Base-by-base conservation (phyloP, 37 sponge, comb jelly and placozoan species). In the Chondrosia reniformis region DNA sequence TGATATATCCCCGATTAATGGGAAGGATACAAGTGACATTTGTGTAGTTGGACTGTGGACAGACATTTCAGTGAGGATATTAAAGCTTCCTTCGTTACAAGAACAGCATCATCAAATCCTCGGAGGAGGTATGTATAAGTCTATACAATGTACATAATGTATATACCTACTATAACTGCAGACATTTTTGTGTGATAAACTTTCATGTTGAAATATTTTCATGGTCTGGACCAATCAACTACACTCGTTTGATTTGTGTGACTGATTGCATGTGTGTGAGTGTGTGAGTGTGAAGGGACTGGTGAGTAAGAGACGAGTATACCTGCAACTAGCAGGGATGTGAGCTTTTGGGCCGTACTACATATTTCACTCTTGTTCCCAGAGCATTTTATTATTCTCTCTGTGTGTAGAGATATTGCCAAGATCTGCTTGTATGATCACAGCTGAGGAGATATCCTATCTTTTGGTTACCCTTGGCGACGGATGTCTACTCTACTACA, bases 31-130 rank as follows among this genome's bases (percentile, higher is more conserved):
- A 42, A 65, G 81, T 37, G 67, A 85, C 31, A 34, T 92, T 31
- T 88, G 91, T 77, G 91, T 91, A 40, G 44, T 97, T n/a, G 95
- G 93, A 0, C 81, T 94, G 37, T 97, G 98, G 98, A 87, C 88
- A 13, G 93, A 91, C 42, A 87, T 91, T 22, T 84, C 95, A 8
- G 93, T 92, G 9, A 72, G 83, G 5, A 25, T 97, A 13, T 84
- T 92, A 0, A 56, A 54, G 12, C 80, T 97, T 19, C 98, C 97
- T 0, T 59, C 80, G 0, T 67, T 96, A 44, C 83, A 96, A 32
- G 41, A 77, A 0, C 24, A 87, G 27, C 74, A 84, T 52, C 79
- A 80, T 15, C 84, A 92, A 39, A 63, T 62, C 12, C 75, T 96
- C 9, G 93, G 93, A 42, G 97, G 97, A 85, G 94, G 94, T 93